phyloP scores from a whole-genome alignment of 2,113 vertebrate genomes.

The Hemiprocne comata region DNA sequence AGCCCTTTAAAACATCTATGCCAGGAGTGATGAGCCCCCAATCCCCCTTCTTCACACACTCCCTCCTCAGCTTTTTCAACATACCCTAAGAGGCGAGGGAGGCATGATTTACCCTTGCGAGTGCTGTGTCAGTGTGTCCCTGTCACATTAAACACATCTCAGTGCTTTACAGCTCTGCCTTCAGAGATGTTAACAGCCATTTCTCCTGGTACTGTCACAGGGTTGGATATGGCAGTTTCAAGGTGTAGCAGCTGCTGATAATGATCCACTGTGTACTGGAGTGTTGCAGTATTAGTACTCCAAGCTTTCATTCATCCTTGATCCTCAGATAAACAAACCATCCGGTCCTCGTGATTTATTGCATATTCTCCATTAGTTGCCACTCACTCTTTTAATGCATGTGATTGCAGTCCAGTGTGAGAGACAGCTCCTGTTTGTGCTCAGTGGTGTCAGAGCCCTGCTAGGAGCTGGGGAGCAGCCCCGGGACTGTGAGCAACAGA shows the following conservation, averaged over 20 bases:
- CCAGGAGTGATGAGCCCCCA: neutral
- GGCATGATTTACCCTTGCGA: neutral
- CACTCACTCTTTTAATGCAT: neutral
- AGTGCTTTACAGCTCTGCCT: slow-evolving; percentile 3
- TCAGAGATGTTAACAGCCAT: slow-evolving; percentile 25
- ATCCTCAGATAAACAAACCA: slow-evolving; percentile 26
- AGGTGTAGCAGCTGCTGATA: neutral
- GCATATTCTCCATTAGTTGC: neutral
- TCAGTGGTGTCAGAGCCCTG: neutral
- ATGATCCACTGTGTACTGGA: neutral
- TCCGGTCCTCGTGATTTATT: neutral
- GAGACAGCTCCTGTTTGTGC: neutral
- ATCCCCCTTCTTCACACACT: neutral
- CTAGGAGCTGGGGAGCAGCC: neutral
- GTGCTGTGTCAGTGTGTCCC: neutral
- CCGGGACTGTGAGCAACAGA: no score
- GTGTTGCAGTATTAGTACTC: neutral
- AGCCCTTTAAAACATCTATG: neutral
- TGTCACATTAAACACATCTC: slow-evolving; percentile 11
- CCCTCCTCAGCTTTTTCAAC: neutral
- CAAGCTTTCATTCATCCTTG: neutral
- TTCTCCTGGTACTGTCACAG: neutral
- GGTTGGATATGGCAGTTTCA: neutral
- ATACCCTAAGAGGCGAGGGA: neutral
- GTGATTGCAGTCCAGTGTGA: neutral